A percentile compares a stretch with the other conserved stretches of the same genome.
These are phyloP conservation scores for Nipponia nippon DNA, from an alignment of 2,113 vertebrate species.

Conservation along the genomic window DNA sequence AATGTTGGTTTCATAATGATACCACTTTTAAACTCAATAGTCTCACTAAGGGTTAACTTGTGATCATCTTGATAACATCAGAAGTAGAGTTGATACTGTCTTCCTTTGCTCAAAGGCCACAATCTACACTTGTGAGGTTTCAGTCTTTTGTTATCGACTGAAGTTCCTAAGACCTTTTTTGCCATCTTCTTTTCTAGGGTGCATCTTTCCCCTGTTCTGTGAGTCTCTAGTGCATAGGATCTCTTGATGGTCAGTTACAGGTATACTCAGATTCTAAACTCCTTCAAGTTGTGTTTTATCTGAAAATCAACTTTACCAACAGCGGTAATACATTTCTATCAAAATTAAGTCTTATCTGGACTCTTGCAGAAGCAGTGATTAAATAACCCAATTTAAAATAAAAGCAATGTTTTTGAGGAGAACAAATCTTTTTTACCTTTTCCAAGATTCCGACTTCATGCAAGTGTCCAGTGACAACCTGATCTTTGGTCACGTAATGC, in stretches of 20 bases:
- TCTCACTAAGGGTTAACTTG: background rate
- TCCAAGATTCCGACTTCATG: background rate
- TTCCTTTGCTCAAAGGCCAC: background rate
- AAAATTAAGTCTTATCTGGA: background rate
- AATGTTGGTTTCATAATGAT: background rate
- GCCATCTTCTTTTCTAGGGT: background rate
- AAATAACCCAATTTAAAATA: background rate
- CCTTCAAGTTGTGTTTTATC: background rate
- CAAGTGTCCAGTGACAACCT: background rate
- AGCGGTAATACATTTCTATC: background rate
- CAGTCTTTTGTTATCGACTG: background rate
- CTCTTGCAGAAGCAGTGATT: background rate
- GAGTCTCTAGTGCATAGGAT: background rate
- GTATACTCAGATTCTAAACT: background rate
- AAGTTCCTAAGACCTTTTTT: background rate
- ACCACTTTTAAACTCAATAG: background rate
- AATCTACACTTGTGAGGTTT: background rate
- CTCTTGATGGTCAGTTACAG: background rate
- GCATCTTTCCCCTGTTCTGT: background rate
- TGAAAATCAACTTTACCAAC: background rate
- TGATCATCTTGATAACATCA: background rate
- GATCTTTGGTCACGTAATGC: background rate
- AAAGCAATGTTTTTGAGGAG: background rate
- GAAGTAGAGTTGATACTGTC: background rate
- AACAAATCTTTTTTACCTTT: background rate